Evolutionary conservation across 2,797 vertebrate species (phyloP).

Genomic region (Chelon labrosus): DNA sequence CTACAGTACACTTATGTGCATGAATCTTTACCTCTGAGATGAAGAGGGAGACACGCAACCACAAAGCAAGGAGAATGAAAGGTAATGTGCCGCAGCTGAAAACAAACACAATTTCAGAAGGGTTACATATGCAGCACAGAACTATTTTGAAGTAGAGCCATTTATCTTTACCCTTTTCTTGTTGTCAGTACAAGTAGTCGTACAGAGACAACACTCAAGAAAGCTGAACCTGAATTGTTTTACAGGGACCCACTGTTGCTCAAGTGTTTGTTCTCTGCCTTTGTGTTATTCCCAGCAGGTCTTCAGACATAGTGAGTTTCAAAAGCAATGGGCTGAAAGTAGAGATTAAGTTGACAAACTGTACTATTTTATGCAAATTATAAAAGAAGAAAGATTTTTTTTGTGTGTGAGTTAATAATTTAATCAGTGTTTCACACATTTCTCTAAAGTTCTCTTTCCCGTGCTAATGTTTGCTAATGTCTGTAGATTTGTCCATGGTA

Average conservation of each 20-base stretch:
- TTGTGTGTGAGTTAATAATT: constrained; percentile 4
- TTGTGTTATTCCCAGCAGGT: neutral
- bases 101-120: neutral
- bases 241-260: neutral
- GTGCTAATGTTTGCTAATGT: neutral
- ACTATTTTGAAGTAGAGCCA: neutral
- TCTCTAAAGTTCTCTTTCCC: constrained; percentile 5
- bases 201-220: neutral
- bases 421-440: neutral
- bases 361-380: constrained; percentile 4
- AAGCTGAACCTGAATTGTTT: constrained; percentile 23
- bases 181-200: constrained; percentile 9
- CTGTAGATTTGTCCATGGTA: neutral
- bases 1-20: neutral
- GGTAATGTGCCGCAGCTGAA: constrained; percentile 5
- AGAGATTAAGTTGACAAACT: constrained; percentile 10
- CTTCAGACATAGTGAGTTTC: constrained; percentile 4
- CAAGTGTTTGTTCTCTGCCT: constrained; percentile 21
- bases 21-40: neutral
- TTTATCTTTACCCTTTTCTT: constrained; percentile 9
- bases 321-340: constrained; percentile 1
- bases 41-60: neutral
- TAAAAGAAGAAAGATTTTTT: neutral
- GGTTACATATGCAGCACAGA: neutral
- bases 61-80: neutral